A percentile compares a stretch with the other conserved stretches of the same genome.
These are phyloP conservation scores for Crocuta crocuta DNA, from an alignment of 2,113 vertebrate species.

Conservation along the genomic window DNA sequence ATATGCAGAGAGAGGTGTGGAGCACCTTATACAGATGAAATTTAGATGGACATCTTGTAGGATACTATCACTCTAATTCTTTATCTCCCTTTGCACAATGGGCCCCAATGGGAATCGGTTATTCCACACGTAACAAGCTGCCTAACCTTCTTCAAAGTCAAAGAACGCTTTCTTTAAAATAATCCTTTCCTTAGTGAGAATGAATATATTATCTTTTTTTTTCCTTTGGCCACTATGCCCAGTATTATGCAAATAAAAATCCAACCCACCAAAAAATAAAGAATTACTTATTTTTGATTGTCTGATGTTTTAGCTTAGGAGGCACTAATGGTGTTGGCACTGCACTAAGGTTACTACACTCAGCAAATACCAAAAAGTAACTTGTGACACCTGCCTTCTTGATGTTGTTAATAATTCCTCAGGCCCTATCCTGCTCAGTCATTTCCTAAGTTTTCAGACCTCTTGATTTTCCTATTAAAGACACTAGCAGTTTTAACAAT, in stretches of 20 bases:
- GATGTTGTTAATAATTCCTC: background rate
- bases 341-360: background rate
- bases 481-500: background rate
- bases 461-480: background rate
- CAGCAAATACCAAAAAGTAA: conserved; percentile 3
- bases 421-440: background rate
- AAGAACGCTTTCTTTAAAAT: conserved; percentile 1
- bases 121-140: background rate
- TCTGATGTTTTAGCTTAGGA: background rate
- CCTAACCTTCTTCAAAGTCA: background rate
- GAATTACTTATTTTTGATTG: background rate
- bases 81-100: background rate
- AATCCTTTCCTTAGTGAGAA: background rate
- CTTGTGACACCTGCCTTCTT: background rate
- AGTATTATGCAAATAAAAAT: background rate
- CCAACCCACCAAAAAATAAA: background rate
- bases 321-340: background rate
- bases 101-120: background rate
- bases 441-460: background rate
- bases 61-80: background rate
- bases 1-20: background rate
- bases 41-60: background rate
- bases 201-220: background rate
- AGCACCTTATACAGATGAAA: background rate
- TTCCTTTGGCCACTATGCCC: background rate